A percentile compares a stretch with the other conserved stretches of the same genome.
Evolutionary conservation across 1,140 invertebrate genomes (phyloP).

Genomic region (Chionoecetes opilio): DNA sequence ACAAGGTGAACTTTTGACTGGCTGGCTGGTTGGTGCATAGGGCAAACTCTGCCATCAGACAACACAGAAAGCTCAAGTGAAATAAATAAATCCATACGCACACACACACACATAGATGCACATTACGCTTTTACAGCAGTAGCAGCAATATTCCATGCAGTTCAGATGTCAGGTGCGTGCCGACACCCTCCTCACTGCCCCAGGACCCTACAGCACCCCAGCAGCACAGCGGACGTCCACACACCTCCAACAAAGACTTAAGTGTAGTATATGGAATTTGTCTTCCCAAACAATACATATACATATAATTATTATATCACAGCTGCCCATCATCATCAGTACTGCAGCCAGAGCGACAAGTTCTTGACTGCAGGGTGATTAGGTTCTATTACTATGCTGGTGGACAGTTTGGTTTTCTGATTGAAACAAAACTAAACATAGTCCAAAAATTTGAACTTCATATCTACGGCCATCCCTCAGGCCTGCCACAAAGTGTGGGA

Average conservation of each 20-base stretch:
- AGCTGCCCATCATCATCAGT: conserved; percentile 25
- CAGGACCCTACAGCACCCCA: too few relatives aligned
- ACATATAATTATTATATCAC: not conserved
- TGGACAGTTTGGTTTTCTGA: not conserved
- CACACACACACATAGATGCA: not conserved
- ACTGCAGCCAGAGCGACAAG: not conserved
- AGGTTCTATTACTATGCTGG: not conserved
- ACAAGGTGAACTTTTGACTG: too few relatives aligned
- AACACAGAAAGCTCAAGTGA: too few relatives aligned
- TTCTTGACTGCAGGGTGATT: not conserved
- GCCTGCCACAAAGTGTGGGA: not conserved
- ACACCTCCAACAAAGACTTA: not conserved
- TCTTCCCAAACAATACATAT: conserved; percentile 6
- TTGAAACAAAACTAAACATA: not conserved
- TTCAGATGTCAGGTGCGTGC: too few relatives aligned
- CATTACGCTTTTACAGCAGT: not conserved
- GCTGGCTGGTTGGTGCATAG: too few relatives aligned
- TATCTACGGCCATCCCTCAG: not conserved
- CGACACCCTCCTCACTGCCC: too few relatives aligned
- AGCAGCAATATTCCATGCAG: too few relatives aligned
- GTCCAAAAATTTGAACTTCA: not conserved
- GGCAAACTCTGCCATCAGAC: too few relatives aligned
- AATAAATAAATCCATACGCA: not conserved
- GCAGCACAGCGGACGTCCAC: not conserved
- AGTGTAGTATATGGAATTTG: not conserved